Percentiles rank a stretch among this genome's conserved stretches.
These are phyloP conservation scores for Nesogale talazaci DNA, from an alignment of 2,113 vertebrate species.

Conservation along the genomic window DNA sequence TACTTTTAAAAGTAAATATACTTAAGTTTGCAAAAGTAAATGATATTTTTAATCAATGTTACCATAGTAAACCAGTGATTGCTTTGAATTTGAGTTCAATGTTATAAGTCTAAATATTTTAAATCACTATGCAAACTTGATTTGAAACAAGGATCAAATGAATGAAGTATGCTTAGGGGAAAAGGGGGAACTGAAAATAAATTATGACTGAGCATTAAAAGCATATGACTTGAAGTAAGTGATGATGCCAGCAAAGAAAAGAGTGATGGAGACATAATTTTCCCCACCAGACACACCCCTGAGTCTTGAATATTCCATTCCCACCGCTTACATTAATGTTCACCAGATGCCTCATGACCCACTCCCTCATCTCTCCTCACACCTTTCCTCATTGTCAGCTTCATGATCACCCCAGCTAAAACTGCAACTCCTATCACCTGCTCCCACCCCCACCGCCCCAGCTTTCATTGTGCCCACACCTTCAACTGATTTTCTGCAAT, in stretches of 20 bases:
- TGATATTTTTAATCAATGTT: not conserved
- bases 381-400: too few species aligned
- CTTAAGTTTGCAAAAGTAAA: not conserved
- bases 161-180: slow-evolving; percentile 6
- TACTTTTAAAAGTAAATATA: not conserved
- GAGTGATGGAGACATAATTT: not conserved
- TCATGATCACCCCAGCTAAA: too few species aligned
- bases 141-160: slow-evolving; percentile 39
- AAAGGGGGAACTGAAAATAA: not conserved
- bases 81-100: not conserved
- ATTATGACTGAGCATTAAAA: not conserved
- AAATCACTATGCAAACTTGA: not conserved
- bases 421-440: too few species aligned
- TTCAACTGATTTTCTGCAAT: too few species aligned
- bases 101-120: not conserved
- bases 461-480: too few species aligned
- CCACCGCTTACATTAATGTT: too few species aligned
- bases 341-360: too few species aligned
- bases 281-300: too few species aligned
- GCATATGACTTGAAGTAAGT: not conserved
- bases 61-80: not conserved
- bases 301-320: too few species aligned
- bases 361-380: too few species aligned
- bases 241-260: not conserved
- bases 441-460: too few species aligned